Evolutionary conservation across 2,888 invertebrate species (phyloP).

Genomic region (Hetaerina titia): DNA sequence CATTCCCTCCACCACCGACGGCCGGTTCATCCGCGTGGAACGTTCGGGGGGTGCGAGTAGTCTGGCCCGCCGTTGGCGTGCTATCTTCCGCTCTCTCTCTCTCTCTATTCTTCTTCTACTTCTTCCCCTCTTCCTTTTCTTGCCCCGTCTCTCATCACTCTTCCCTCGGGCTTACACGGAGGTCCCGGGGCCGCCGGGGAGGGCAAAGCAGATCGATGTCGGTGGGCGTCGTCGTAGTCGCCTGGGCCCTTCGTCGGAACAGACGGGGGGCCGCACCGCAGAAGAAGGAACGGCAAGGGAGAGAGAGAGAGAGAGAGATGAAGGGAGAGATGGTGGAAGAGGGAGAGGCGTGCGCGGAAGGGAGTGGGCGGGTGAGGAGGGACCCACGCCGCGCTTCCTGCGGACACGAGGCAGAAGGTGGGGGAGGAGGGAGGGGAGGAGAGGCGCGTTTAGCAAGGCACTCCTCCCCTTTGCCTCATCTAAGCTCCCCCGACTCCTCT

Average conservation of each 20-base stretch:
- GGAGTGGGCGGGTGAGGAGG: neutral
- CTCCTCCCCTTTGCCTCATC: neutral
- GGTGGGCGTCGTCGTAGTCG: slow-evolving; percentile 48
- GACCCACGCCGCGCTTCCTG: neutral
- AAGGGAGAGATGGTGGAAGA: neutral
- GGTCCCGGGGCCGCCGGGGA: slow-evolving; percentile 29
- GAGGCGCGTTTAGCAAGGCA: neutral
- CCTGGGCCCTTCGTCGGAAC: slow-evolving; percentile 51
- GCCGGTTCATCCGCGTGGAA: neutral
- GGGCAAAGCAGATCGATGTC: slow-evolving; percentile 49
- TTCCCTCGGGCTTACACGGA: neutral
- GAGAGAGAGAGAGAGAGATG: neutral
- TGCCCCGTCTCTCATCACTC: neutral
- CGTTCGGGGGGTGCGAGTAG: no score
- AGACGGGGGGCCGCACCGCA: neutral
- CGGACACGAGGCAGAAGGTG: neutral
- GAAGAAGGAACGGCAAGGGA: neutral
- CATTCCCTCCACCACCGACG: neutral
- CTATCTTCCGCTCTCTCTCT: neutral
- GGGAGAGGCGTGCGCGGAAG: neutral
- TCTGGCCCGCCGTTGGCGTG: no score
- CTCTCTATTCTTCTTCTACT: neutral
- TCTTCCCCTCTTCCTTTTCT: neutral
- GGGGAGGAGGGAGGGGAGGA: neutral
- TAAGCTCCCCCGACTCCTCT: neutral